These are phyloP conservation scores for Paramisgurnus dabryanus DNA, from an alignment of 2,113 vertebrate species.

Conservation along the genomic window DNA sequence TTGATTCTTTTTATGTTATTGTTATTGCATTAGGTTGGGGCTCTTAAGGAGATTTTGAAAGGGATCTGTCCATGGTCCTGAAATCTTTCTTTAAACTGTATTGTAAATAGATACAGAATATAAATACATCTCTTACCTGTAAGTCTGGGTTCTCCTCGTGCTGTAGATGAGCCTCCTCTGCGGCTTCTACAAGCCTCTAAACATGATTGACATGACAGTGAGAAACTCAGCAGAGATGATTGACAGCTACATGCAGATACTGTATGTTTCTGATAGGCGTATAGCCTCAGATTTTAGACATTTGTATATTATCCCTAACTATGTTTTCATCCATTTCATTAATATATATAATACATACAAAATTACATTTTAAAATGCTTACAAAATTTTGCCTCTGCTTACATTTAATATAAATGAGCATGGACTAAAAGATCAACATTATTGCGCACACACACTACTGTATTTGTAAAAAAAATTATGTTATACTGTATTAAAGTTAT, in stretches of 20 bases:
- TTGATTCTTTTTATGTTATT: background rate
- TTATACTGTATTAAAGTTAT: too few relatives aligned
- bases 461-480: too few relatives aligned
- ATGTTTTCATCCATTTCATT: background rate
- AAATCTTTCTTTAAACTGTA: background rate
- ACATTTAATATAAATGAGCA: too few relatives aligned
- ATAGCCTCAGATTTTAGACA: background rate
- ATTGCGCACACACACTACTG: too few relatives aligned
- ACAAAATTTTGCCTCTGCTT: too few relatives aligned
- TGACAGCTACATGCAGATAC: constrained; percentile 34
- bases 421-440: too few relatives aligned
- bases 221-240: constrained; percentile 8
- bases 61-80: constrained; percentile 24
- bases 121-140: constrained; percentile 78
- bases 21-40: background rate
- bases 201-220: background rate
- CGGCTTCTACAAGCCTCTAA: constrained; percentile 94
- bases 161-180: constrained; percentile 94
- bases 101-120: background rate
- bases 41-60: background rate
- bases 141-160: constrained; percentile 95
- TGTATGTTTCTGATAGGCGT: constrained; percentile 27
- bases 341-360: background rate
- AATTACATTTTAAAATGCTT: background rate
- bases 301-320: background rate